Percentiles rank a stretch among this genome's conserved stretches.
Conservation (phyloP, 2,113 vertebrate genomes). For the Bungarus multicinctus region DNA sequence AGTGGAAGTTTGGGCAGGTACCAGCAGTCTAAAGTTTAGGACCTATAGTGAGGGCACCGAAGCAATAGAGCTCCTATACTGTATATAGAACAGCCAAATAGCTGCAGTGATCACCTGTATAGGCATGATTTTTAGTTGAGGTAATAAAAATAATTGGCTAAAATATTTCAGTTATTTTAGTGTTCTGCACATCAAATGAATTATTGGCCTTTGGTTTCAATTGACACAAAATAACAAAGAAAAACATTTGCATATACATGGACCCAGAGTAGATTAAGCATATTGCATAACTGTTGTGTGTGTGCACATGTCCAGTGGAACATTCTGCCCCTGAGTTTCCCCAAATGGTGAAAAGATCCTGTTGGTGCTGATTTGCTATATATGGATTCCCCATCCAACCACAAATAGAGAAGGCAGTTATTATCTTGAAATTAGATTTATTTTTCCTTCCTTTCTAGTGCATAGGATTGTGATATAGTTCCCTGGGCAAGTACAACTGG, state of each 20-base stretch:
- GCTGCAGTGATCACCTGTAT: background rate
- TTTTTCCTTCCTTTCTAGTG: background rate
- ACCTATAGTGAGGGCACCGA: background rate
- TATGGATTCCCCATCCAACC: background rate
- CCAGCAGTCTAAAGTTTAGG: background rate
- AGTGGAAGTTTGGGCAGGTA: background rate
- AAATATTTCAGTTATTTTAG: background rate
- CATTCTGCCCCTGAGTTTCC: background rate
- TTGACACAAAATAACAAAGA: background rate
- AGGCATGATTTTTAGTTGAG: background rate
- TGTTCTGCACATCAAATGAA: background rate
- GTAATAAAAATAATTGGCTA: background rate
- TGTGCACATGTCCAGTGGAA: fast-evolving
- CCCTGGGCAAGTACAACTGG: background rate
- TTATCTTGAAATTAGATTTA: background rate
- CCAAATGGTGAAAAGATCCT: background rate
- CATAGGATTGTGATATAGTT: background rate
- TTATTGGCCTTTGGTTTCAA: background rate
- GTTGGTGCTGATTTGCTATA: background rate
- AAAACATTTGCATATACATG: background rate
- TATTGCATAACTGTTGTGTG: background rate
- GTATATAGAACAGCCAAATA: background rate
- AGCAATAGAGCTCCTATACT: background rate
- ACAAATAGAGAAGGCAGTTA: background rate
- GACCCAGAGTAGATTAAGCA: background rate